Conservation (phyloP, 2,888 invertebrate species). For the Argyresthia goedartella region DNA sequence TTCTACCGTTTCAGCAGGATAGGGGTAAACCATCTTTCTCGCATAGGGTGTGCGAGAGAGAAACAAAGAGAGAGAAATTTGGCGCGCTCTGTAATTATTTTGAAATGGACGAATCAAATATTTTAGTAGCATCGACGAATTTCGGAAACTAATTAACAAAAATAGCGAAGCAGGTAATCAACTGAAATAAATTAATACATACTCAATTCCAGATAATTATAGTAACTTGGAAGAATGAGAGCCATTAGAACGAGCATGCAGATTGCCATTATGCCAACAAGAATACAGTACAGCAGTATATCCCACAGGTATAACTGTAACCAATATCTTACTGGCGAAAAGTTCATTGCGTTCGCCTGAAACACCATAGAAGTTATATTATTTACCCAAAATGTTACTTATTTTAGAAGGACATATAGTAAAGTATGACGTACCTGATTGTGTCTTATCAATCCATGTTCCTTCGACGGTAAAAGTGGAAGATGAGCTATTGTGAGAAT, state of each 20-base stretch:
- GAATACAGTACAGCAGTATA: conserved; percentile 24
- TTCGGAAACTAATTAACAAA: too few relatives aligned
- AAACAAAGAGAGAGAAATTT: too few relatives aligned
- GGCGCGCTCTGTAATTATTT: too few relatives aligned
- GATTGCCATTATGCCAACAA: conserved; percentile 31
- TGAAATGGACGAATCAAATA: too few relatives aligned
- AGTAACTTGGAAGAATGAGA: conserved; percentile 17
- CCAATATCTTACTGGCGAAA: conserved; percentile 50
- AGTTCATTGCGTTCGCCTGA: conserved; percentile 40
- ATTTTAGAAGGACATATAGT: too few relatives aligned
- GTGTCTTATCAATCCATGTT: conserved; percentile 45
- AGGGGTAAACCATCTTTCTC: too few relatives aligned
- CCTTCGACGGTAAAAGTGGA: conserved; percentile 44
- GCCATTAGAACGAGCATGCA: conserved; percentile 28
- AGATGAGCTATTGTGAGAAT: conserved; percentile 46
- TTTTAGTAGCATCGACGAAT: too few relatives aligned
- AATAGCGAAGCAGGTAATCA: too few relatives aligned
- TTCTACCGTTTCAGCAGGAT: too few relatives aligned
- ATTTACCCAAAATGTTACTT: not conserved
- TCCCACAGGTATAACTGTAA: conserved; percentile 12
- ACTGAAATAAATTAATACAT: conserved; percentile 14
- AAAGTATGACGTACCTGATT: conserved; percentile 32
- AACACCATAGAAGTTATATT: conserved; percentile 6
- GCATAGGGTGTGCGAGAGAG: too few relatives aligned
- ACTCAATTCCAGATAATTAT: conserved; percentile 39